Evolutionary conservation across 1,140 invertebrate genomes (phyloP).

Genomic region (Eumaeus atala): DNA sequence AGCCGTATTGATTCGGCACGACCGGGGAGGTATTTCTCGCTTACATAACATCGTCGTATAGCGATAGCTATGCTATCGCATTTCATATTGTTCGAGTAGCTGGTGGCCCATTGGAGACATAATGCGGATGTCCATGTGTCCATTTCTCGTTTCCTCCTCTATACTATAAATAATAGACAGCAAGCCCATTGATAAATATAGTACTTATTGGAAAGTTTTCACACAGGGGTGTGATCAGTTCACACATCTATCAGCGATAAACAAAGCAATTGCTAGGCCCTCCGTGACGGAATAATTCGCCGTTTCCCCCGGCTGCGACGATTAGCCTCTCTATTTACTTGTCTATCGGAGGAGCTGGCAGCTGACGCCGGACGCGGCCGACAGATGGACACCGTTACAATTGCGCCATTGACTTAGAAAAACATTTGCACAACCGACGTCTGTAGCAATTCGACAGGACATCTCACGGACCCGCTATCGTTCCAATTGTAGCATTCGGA

Average conservation of each 20-base stretch:
- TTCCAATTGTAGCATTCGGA: slow-evolving; percentile 27
- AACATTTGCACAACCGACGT: slow-evolving; percentile 62
- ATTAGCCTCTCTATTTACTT: slow-evolving; percentile 71
- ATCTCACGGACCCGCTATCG: slow-evolving; percentile 38
- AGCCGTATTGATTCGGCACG: too few relatives aligned
- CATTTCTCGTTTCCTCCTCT: too few relatives aligned
- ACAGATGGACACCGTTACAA: slow-evolving; percentile 66
- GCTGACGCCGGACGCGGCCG: slow-evolving; percentile 63
- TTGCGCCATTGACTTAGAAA: slow-evolving; percentile 69
- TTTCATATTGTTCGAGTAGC: too few relatives aligned
- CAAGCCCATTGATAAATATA: too few relatives aligned
- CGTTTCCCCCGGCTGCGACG: slow-evolving; percentile 68
- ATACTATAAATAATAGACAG: too few relatives aligned
- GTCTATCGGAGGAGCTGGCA: slow-evolving; percentile 65
- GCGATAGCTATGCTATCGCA: too few relatives aligned
- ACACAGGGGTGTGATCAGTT: slow-evolving; percentile 30
- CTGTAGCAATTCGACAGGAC: slow-evolving; percentile 35
- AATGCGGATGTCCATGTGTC: too few relatives aligned
- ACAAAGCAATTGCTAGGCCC: slow-evolving; percentile 65
- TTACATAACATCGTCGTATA: too few relatives aligned
- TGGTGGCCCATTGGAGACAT: too few relatives aligned
- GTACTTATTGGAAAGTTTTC: slow-evolving; percentile 19
- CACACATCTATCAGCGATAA: slow-evolving; percentile 43
- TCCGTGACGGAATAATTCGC: slow-evolving; percentile 66
- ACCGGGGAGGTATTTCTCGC: too few relatives aligned